Evolutionary conservation across 2,888 invertebrate species (phyloP), one percentile per base, ranked within the genome.

Genomic region (Tachystola acroxantha): DNA sequence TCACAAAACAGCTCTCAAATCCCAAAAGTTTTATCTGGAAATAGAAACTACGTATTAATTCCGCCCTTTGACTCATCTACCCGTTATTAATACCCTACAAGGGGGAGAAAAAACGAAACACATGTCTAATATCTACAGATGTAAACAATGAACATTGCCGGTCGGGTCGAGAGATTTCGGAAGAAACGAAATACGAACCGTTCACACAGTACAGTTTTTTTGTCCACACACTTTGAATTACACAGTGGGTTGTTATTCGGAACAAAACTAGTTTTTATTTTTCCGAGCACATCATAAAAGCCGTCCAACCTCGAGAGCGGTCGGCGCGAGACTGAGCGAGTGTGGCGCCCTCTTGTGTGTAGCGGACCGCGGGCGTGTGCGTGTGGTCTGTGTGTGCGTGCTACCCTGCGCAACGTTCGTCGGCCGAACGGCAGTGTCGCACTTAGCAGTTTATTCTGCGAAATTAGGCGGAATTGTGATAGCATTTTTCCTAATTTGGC

Each of bases 241-340:
- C 80, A 80, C 72, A 50, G 59, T 67, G 53, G 66, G 67, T 66
- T 53, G 71, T 5, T 6, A 69, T 76, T 67, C 76, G 76, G 74
- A 77, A 78, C 71, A 74, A 76, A 82, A 86, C 84, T 82, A 82
- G 80, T 84, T 82, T 84, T 82, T 79, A 78, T 80, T 73, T 75
- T 77, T 68, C 68, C 74, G 74, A 69, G 69, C 81, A 69, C 45
- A 68, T 76, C 76, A 69, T 55, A 57, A 66, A 71, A 61, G 57
- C 64, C 84, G 69, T 73, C 68, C 82, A 53, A 53, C 73, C 74
- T 48, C 37, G 43, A 44, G 59, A 65, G 67, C 69, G 72, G 77
- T 78, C 84, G 77, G 76, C 80, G 87, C 88, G 86, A 85, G 88
- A 88, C 88, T 88, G 85, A 77, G 72, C 80, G 84, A 75, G 40